Evolutionary conservation across 1,140 invertebrate genomes (phyloP).

Genomic region (Drosophila simulans): DNA sequence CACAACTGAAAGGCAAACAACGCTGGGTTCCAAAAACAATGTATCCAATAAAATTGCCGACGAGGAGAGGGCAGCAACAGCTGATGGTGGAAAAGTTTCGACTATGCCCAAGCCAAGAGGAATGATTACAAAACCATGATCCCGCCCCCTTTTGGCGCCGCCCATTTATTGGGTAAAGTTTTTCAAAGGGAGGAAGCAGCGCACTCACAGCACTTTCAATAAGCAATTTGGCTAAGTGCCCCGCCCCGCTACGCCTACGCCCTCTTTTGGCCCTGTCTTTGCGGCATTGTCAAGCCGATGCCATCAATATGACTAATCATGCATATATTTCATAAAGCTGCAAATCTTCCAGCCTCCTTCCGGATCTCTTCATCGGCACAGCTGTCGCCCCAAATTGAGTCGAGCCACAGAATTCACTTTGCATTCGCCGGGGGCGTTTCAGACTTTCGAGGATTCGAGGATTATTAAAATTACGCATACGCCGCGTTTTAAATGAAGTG

Average conservation of each 20-base stretch:
- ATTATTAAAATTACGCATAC: slow-evolving; percentile 83
- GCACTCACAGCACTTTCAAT: slow-evolving; percentile 67
- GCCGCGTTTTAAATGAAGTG: slow-evolving; percentile 79
- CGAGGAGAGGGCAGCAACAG: slow-evolving; percentile 39
- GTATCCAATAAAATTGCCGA: slow-evolving; percentile 64
- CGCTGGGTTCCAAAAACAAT: slow-evolving; percentile 39
- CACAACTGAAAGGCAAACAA: slow-evolving; percentile 15
- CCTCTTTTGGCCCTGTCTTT: slow-evolving; percentile 11
- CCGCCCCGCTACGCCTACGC: slow-evolving; percentile 12
- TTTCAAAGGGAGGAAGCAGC: slow-evolving; percentile 24
- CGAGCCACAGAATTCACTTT: slow-evolving; percentile 81
- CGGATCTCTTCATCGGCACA: slow-evolving; percentile 33
- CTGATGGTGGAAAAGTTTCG: slow-evolving; percentile 60
- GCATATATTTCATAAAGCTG: slow-evolving; percentile 72
- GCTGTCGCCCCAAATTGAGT: slow-evolving; percentile 75
- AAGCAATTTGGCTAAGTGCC: slow-evolving; percentile 81
- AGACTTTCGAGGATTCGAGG: slow-evolving; percentile 68
- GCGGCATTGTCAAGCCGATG: slow-evolving; percentile 52
- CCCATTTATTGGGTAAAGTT: slow-evolving; percentile 39
- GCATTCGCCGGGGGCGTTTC: slow-evolving; percentile 61
- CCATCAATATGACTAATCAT: slow-evolving; percentile 80
- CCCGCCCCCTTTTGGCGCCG: neutral
- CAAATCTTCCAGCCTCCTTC: slow-evolving; percentile 23
- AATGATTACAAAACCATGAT: slow-evolving; percentile 67
- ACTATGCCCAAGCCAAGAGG: slow-evolving; percentile 34